These are phyloP conservation scores for Trichonephila clavipes DNA, from an alignment of 1,140 invertebrate genomes.

Conservation along the genomic window DNA sequence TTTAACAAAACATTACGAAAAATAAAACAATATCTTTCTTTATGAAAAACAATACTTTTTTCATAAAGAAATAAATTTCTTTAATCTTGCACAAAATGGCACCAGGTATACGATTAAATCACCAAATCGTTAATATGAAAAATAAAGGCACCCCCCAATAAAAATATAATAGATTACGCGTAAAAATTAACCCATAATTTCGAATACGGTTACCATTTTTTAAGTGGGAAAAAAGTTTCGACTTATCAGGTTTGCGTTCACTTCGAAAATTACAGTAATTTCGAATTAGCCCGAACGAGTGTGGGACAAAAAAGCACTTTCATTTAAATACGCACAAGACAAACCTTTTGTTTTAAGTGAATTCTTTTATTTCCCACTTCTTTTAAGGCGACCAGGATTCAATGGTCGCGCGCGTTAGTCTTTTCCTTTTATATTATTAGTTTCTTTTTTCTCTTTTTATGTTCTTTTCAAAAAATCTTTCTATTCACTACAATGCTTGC, in stretches of 20 bases:
- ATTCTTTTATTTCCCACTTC: not conserved
- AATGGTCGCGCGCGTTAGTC: slow-evolving; percentile 4
- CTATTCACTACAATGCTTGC: not conserved
- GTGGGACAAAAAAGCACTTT: not conserved
- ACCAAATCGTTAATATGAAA: not conserved
- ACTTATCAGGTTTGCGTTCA: not conserved
- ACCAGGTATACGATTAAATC: not conserved
- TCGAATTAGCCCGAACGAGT: not conserved
- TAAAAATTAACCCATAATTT: not conserved
- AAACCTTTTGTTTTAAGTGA: not conserved
- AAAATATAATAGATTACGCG: not conserved
- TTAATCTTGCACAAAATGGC: no score
- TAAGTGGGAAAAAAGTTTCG: not conserved
- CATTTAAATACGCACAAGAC: not conserved
- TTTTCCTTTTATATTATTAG: slow-evolving; percentile 3
- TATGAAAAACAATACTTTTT: no score
- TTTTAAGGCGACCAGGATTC: not conserved
- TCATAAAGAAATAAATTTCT: no score
- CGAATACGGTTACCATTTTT: not conserved
- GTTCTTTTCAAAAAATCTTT: not conserved
- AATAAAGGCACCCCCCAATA: not conserved
- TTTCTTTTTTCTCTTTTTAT: not conserved
- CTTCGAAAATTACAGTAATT: not conserved
- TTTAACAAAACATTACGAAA: no score
- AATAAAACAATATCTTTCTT: no score